These are phyloP conservation scores for Spisula solida DNA, from an alignment of 2,888 invertebrate species.

Conservation along the genomic window DNA sequence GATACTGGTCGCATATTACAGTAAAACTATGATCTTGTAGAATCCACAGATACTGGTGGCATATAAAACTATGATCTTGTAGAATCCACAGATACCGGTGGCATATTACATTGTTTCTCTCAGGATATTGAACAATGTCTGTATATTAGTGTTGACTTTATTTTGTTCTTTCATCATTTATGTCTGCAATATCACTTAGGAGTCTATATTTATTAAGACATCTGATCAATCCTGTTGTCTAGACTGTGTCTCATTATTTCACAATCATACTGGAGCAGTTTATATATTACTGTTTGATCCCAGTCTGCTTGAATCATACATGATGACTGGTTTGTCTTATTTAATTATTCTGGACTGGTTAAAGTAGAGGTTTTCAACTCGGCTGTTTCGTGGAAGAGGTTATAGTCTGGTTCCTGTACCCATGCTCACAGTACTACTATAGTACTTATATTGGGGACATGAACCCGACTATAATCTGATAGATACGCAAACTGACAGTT, in stretches of 20 bases:
- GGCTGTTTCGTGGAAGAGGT: too few species aligned
- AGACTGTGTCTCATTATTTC: conserved; percentile 6
- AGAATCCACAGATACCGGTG: too few species aligned
- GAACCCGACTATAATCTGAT: too few species aligned
- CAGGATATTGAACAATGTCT: background rate
- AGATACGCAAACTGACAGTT: too few species aligned
- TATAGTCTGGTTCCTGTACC: too few species aligned
- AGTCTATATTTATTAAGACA: background rate
- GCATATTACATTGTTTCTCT: background rate
- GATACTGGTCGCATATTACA: background rate
- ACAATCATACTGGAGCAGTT: background rate
- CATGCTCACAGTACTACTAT: too few species aligned
- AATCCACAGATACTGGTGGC: too few species aligned
- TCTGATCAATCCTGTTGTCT: background rate
- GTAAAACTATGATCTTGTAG: too few species aligned
- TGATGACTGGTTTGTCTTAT: background rate
- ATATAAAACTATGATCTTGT: background rate
- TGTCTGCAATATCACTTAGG: conserved; percentile 1
- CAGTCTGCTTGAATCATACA: background rate
- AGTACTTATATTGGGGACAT: too few species aligned
- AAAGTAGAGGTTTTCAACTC: too few species aligned
- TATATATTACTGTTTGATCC: background rate
- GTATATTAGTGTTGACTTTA: background rate
- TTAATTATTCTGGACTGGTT: too few species aligned
- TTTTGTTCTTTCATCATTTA: conserved; percentile 1